Evolutionary conservation across 2,888 invertebrate species (phyloP).

Genomic region (Poecilobothrus nobilitatus): DNA sequence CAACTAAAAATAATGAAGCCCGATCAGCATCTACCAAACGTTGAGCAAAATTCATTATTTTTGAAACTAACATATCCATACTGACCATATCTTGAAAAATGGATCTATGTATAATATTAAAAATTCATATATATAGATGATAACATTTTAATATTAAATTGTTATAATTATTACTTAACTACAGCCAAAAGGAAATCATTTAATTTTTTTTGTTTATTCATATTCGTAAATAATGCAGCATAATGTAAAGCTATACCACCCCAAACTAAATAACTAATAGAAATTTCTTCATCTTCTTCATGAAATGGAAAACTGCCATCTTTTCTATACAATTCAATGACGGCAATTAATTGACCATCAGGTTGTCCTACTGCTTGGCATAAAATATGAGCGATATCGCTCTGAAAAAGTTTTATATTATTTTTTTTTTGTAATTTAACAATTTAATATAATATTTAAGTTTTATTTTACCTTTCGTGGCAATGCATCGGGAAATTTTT

Average conservation of each 20-base stretch:
- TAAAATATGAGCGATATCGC: constrained; percentile 45
- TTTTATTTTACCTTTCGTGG: constrained; percentile 33
- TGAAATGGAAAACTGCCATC: constrained; percentile 48
- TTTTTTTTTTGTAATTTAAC: no score
- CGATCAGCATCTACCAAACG: constrained; percentile 72
- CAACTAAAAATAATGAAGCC: constrained; percentile 74
- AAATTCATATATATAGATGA: not conserved
- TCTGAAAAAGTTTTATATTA: constrained; percentile 29
- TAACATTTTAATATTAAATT: not conserved
- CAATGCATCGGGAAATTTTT: constrained; percentile 47
- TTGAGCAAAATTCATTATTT: constrained; percentile 77
- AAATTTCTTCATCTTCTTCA: constrained; percentile 61
- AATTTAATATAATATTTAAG: no score
- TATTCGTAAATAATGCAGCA: constrained; percentile 58
- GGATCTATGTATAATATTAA: constrained; percentile 48
- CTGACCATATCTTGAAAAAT: constrained; percentile 84
- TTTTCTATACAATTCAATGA: constrained; percentile 59
- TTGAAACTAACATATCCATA: constrained; percentile 70
- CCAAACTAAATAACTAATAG: constrained; percentile 58
- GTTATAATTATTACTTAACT: constrained; percentile 56
- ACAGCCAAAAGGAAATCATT: constrained; percentile 71
- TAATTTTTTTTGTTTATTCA: constrained; percentile 61
- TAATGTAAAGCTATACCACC: constrained; percentile 63
- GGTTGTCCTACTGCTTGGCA: constrained; percentile 58
- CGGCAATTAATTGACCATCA: constrained; percentile 55